Percentiles rank a stretch among this genome's conserved stretches.
These are phyloP conservation scores for Eledone cirrhosa DNA, from an alignment of 2,888 invertebrate species.

Conservation along the genomic window DNA sequence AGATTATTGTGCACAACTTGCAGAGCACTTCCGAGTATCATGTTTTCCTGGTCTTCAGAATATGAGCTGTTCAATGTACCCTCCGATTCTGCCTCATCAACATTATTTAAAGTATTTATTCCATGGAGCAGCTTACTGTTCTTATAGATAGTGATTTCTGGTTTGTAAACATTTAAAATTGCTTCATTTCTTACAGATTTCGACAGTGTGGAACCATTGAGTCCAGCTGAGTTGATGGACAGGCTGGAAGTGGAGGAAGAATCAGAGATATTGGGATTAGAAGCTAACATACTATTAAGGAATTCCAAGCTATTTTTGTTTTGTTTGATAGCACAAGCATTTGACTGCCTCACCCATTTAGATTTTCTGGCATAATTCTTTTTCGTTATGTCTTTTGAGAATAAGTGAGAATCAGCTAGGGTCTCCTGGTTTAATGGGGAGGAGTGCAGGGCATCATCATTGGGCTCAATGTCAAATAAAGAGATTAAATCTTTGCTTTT, in stretches of 20 bases:
- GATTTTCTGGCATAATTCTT: background rate
- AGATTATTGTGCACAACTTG: conserved; percentile 20
- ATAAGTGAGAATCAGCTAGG: background rate
- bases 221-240: too few species aligned
- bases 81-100: background rate
- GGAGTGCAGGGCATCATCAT: too few species aligned
- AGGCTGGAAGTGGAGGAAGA: background rate
- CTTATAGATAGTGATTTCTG: background rate
- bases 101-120: background rate
- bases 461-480: too few species aligned
- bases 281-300: background rate
- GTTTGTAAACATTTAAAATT: background rate
- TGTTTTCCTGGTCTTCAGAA: background rate
- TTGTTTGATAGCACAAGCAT: background rate
- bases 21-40: conserved; percentile 11
- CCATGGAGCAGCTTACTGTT: background rate
- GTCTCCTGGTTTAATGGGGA: background rate
- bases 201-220: too few species aligned
- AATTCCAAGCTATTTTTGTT: background rate
- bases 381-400: background rate
- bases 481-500: background rate
- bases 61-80: background rate
- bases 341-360: too few species aligned
- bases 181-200: too few species aligned
- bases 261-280: background rate